Conservation (phyloP, 1,140 invertebrate species). For the Littorina saxatilis region DNA sequence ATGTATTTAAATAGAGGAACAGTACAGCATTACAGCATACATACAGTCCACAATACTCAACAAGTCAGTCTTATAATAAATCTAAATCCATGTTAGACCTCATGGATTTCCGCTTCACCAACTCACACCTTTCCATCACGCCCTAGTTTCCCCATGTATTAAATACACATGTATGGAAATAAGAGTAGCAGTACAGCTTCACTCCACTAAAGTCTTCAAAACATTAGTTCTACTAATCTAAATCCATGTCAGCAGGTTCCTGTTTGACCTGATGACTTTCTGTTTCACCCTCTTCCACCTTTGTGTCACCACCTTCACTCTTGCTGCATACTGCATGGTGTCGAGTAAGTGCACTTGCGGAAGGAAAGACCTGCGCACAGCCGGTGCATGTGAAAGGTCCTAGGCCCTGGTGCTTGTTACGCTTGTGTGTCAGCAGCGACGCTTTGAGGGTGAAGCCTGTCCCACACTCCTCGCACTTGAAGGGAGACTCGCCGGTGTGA, state of each 20-base stretch:
- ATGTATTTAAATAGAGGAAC: no score
- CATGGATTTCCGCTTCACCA: no score
- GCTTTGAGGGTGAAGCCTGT: conserved; percentile 43
- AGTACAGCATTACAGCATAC: no score
- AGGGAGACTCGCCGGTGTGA: conserved; percentile 42
- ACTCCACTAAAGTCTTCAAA: no score
- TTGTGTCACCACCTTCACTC: background rate
- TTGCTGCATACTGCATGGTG: background rate
- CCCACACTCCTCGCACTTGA: conserved; percentile 36
- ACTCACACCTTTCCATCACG: no score
- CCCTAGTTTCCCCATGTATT: no score
- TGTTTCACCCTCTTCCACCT: background rate
- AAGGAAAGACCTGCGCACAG: background rate
- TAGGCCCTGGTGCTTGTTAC: conserved; percentile 30
- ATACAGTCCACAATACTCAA: no score
- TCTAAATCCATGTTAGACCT: no score
- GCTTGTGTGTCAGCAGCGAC: conserved; percentile 40
- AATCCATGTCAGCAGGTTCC: background rate
- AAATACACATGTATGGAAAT: no score
- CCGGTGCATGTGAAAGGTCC: background rate
- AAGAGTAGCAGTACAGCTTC: no score
- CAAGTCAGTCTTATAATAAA: no score
- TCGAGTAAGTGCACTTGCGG: background rate
- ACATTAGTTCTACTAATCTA: no score
- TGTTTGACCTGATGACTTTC: background rate